Evolutionary conservation across 92 coral and sea anemone species (phyloP).

Genomic region (Virgularia gustaviana): DNA sequence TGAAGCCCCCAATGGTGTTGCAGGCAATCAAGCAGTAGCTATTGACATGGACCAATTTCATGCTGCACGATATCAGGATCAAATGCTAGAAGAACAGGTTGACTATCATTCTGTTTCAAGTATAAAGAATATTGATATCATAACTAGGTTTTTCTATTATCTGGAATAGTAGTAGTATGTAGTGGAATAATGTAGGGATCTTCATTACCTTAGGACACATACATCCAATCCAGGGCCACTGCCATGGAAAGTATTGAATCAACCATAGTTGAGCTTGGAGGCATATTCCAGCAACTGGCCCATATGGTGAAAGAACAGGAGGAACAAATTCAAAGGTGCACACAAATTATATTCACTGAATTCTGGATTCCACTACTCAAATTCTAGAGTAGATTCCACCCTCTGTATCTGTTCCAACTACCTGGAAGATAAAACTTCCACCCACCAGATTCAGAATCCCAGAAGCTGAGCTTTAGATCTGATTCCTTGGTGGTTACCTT

Average conservation of each 20-base stretch:
- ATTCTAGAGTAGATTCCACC: too few relatives aligned
- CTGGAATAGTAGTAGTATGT: not conserved
- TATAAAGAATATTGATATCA: too few relatives aligned
- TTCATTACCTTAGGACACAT: conserved; percentile 66
- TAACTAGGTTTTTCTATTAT: not conserved
- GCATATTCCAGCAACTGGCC: conserved; percentile 86
- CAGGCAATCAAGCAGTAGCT: conserved; percentile 66
- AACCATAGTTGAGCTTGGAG: conserved; percentile 92
- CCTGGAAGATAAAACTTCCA: too few relatives aligned
- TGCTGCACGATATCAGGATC: conserved; percentile 49
- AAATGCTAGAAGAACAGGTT: conserved; percentile 96
- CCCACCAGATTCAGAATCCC: too few relatives aligned
- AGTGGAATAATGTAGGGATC: not conserved
- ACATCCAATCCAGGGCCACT: conserved; percentile 79
- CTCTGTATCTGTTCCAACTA: too few relatives aligned
- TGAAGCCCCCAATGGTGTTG: conserved; percentile 34
- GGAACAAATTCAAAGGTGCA: conserved; percentile 93
- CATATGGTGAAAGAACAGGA: conserved; percentile 98
- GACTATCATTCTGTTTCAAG: too few relatives aligned
- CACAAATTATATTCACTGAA: too few relatives aligned
- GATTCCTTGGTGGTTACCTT: too few relatives aligned
- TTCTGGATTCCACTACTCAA: too few relatives aligned
- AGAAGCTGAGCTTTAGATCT: too few relatives aligned
- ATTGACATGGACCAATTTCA: conserved; percentile 80
- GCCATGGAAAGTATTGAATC: conserved; percentile 99